phyloP scores from a whole-genome alignment of 1,140 invertebrate genomes.

The Grapholita molesta region DNA sequence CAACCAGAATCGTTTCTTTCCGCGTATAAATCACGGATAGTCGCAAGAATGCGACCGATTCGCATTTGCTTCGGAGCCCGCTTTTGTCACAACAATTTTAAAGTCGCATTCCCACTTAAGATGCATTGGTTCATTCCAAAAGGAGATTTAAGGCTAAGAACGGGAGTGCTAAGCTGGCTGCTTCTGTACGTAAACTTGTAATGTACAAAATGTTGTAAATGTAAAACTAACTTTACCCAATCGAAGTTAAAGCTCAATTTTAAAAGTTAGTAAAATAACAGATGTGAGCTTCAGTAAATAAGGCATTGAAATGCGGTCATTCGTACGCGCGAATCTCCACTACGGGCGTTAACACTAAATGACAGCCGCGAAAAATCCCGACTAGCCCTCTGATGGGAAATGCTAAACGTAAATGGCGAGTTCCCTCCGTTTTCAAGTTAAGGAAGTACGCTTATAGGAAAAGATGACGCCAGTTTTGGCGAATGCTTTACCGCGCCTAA shows the following conservation, averaged over 20 bases:
- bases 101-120: slow-evolving; percentile 62
- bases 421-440: slow-evolving; percentile 32
- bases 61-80: neutral
- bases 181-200: neutral
- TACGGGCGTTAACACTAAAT: slow-evolving; percentile 73
- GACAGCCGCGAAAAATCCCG: slow-evolving; percentile 70
- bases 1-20: neutral
- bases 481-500: slow-evolving; percentile 9
- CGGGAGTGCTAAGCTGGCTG: slow-evolving; percentile 35
- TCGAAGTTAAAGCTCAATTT: neutral
- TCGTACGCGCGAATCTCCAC: slow-evolving; percentile 65
- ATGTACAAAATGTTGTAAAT: neutral
- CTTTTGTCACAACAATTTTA: slow-evolving; percentile 42
- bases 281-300: neutral
- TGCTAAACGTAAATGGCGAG: slow-evolving; percentile 56
- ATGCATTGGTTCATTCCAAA: slow-evolving; percentile 73
- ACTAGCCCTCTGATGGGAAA: slow-evolving; percentile 57
- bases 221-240: neutral
- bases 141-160: slow-evolving; percentile 61
- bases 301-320: slow-evolving; percentile 52
- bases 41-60: slow-evolving; percentile 3
- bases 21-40: slow-evolving; percentile 1
- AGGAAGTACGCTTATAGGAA: slow-evolving; percentile 22
- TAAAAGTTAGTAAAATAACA: neutral
- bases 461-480: slow-evolving; percentile 19